A percentile compares a stretch with the other conserved stretches of the same genome.
Evolutionary conservation across 1,140 invertebrate genomes (phyloP).

Genomic region (Brachionus sp.): DNA sequence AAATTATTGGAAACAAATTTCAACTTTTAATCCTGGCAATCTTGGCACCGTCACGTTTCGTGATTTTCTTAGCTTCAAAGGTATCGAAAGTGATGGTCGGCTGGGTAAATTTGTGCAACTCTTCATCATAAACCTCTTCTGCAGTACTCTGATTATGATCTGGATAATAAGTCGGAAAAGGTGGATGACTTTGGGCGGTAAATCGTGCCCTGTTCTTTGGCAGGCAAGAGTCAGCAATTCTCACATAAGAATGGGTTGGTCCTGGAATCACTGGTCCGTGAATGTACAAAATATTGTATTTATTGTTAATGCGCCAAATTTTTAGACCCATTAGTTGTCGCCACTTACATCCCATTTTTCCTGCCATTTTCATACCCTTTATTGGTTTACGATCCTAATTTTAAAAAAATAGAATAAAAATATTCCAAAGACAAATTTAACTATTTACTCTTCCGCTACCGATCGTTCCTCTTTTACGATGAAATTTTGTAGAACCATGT

Average conservation of each 20-base stretch:
- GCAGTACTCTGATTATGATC: conserved; percentile 63
- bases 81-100: conserved; percentile 64
- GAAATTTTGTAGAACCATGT: conserved; percentile 90
- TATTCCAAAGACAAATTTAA: neutral
- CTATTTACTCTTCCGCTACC: conserved; percentile 62
- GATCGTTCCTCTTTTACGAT: conserved; percentile 83
- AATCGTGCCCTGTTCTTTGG: conserved; percentile 57
- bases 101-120: conserved; percentile 69
- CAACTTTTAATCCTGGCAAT: conserved; percentile 40
- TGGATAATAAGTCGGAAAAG: conserved; percentile 75
- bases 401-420: neutral
- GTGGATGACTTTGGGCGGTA: conserved; percentile 62
- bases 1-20: neutral
- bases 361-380: conserved; percentile 91
- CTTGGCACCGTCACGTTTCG: conserved; percentile 45
- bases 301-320: conserved; percentile 84
- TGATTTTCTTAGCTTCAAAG: conserved; percentile 40
- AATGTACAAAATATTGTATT: conserved; percentile 86
- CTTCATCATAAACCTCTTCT: conserved; percentile 70
- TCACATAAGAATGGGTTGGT: conserved; percentile 71
- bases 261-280: conserved; percentile 76
- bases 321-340: conserved; percentile 70
- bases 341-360: conserved; percentile 83
- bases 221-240: conserved; percentile 75
- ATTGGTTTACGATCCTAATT: conserved; percentile 28